Evolutionary conservation across 2,113 vertebrate genomes (phyloP).

Genomic region (Probosciger aterrimus): DNA sequence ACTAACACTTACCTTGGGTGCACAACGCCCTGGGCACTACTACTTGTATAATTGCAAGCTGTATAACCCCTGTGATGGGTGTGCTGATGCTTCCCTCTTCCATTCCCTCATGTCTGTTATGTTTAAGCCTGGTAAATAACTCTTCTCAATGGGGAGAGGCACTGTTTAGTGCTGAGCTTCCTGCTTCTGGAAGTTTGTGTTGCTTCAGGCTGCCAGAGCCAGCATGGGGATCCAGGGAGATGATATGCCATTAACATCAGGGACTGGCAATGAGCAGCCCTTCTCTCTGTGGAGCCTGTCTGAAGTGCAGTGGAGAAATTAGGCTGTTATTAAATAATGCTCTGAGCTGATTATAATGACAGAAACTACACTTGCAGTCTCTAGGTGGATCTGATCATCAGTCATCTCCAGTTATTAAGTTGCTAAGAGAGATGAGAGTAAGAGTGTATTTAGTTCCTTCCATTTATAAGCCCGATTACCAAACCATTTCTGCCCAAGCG

Average conservation of each 20-base stretch:
- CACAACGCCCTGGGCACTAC: rapidly evolving
- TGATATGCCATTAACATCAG: rapidly evolving
- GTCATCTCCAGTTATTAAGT: background rate
- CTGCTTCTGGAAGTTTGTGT: rapidly evolving
- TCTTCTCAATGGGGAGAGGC: rapidly evolving
- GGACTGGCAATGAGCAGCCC: background rate
- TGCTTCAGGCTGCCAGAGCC: background rate
- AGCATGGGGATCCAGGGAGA: rapidly evolving
- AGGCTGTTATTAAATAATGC: background rate
- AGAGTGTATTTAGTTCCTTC: background rate
- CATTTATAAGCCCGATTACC: constrained; percentile 48
- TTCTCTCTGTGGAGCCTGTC: background rate
- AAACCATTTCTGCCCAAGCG: background rate
- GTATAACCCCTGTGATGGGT: rapidly evolving
- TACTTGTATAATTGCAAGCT: rapidly evolving
- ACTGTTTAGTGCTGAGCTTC: rapidly evolving
- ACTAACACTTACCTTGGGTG: rapidly evolving
- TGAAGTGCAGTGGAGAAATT: background rate
- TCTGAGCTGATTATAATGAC: background rate
- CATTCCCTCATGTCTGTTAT: rapidly evolving
- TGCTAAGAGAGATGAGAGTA: constrained; percentile 8
- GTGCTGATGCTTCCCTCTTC: background rate
- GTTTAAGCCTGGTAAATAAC: rapidly evolving
- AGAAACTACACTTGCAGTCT: background rate
- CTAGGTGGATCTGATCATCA: background rate